A percentile compares a stretch with the other conserved stretches of the same genome.
These are phyloP conservation scores for Amphimallon solstitiale DNA, from an alignment of 2,888 invertebrate genomes.

Conservation along the genomic window DNA sequence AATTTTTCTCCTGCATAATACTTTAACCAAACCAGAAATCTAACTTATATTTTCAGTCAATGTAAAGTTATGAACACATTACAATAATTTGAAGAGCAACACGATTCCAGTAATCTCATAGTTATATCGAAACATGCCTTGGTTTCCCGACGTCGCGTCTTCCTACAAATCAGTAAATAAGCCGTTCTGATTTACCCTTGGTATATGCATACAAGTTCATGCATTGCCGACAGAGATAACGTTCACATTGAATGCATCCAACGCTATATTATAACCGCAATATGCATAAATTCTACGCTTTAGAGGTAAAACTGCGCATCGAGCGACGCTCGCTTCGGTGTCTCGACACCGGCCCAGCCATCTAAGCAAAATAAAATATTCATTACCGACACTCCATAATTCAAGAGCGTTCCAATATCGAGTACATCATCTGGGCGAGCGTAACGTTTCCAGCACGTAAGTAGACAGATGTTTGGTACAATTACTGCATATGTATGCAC, in stretches of 20 bases:
- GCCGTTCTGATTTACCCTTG: background rate
- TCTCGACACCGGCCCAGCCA: background rate
- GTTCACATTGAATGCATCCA: conserved; percentile 13
- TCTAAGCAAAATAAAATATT: conserved; percentile 31
- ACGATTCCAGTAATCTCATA: no score
- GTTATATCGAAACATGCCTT: no score
- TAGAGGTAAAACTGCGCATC: conserved; percentile 14
- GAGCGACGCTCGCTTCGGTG: background rate
- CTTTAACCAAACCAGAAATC: no score
- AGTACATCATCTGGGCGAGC: background rate
- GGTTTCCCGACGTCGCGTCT: no score
- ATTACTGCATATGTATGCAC: background rate
- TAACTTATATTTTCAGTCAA: no score
- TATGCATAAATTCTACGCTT: conserved; percentile 28
- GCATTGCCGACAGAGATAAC: conserved; percentile 10
- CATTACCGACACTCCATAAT: conserved; percentile 23
- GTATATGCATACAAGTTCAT: background rate
- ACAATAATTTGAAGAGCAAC: no score
- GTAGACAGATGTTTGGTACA: conserved; percentile 12
- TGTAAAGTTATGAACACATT: no score
- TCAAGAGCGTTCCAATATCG: conserved; percentile 4
- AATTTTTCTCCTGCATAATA: no score
- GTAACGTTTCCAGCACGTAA: background rate
- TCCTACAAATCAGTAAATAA: background rate
- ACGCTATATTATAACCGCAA: conserved; percentile 23